Evolutionary conservation across 2,797 vertebrate genomes (phyloP).

Genomic region (Brachyrhaphis roseni): DNA sequence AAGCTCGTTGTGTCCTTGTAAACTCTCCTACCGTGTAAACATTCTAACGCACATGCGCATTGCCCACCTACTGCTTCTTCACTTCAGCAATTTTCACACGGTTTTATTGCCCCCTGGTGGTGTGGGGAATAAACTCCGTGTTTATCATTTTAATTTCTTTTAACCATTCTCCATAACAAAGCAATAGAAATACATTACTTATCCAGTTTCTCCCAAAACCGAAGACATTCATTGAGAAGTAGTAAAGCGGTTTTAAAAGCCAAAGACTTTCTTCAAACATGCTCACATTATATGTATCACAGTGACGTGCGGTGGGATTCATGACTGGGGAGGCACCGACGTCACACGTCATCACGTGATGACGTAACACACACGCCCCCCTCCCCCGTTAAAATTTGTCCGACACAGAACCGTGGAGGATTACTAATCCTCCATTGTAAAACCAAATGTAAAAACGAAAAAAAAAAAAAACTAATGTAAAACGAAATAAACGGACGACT

Average conservation of each 20-base stretch:
- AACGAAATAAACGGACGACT: too few species aligned
- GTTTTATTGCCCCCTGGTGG: neutral
- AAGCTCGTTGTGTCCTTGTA: neutral
- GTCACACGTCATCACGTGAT: too few species aligned
- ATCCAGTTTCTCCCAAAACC: neutral
- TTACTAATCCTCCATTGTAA: too few species aligned
- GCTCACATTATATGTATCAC: too few species aligned
- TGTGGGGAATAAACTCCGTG: neutral
- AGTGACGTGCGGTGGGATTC: too few species aligned
- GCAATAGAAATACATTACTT: neutral
- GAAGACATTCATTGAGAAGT: neutral
- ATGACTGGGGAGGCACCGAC: too few species aligned
- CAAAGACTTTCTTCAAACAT: neutral
- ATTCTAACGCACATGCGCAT: neutral
- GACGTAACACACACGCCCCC: too few species aligned
- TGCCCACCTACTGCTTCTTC: neutral
- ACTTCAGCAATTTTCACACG: neutral
- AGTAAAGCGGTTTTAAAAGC: neutral
- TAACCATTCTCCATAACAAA: neutral
- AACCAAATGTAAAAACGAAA: too few species aligned
- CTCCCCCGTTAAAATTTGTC: too few species aligned
- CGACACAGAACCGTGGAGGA: too few species aligned
- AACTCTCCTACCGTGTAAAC: neutral
- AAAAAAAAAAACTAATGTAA: too few species aligned
- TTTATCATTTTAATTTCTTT: neutral